Evolutionary conservation across 2,888 invertebrate species (phyloP).

Genomic region (Hydrotaea cyrtoneurina): DNA sequence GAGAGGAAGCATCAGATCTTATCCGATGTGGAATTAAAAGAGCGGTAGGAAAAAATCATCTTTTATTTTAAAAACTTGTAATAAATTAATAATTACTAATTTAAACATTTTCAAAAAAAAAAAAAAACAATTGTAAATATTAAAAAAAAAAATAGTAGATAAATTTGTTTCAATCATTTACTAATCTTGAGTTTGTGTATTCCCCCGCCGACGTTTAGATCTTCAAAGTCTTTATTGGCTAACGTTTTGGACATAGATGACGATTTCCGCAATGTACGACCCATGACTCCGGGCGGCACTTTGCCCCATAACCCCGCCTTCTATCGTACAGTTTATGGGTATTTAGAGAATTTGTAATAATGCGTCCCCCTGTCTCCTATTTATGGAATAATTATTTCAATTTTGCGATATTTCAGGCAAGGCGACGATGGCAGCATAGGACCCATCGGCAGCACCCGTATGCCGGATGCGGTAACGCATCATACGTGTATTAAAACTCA

Average conservation of each 20-base stretch:
- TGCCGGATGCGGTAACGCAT: conserved; percentile 88
- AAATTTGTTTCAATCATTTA: neutral
- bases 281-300: conserved; percentile 84
- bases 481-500: conserved; percentile 90
- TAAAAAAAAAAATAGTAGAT: neutral
- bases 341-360: conserved; percentile 71
- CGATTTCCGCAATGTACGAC: conserved; percentile 92
- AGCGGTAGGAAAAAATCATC: conserved; percentile 81
- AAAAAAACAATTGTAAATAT: neutral
- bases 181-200: conserved; percentile 3
- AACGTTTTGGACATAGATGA: conserved; percentile 99
- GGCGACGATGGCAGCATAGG: conserved; percentile 81
- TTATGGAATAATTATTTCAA: conserved; percentile 25
- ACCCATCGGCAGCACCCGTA: conserved; percentile 86
- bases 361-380: conserved; percentile 14
- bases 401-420: conserved; percentile 74
- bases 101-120: neutral
- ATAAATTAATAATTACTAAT: neutral
- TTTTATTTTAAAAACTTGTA: conserved; percentile 33
- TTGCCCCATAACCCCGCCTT: conserved; percentile 84
- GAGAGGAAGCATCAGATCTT: conserved; percentile 88
- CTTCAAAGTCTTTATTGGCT: conserved; percentile 96
- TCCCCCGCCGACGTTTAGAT: conserved; percentile 82
- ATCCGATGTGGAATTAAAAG: conserved; percentile 92
- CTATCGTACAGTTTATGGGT: conserved; percentile 90